These are phyloP conservation scores for Exocentrus adspersus DNA, from an alignment of 2,888 invertebrate species.

Conservation along the genomic window DNA sequence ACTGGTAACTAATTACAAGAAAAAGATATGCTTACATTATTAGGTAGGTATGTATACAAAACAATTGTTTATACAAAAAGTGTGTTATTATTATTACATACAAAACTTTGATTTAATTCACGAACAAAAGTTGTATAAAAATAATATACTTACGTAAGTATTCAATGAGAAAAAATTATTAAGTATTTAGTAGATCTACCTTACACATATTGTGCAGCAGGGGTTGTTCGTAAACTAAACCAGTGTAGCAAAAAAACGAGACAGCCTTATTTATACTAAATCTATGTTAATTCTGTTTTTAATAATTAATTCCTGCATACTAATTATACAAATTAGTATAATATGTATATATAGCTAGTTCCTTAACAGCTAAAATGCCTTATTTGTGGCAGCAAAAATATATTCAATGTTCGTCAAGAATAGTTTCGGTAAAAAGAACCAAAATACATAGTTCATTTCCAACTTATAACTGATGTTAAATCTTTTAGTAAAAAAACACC, in stretches of 20 bases:
- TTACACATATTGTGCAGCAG: slow-evolving; percentile 36
- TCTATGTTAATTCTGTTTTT: slow-evolving; percentile 27
- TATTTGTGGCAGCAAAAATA: slow-evolving; percentile 31
- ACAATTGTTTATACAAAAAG: slow-evolving; percentile 37
- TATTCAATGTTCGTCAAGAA: slow-evolving; percentile 17
- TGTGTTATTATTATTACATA: no score
- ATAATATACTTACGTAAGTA: no score
- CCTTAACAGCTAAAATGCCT: slow-evolving; percentile 30
- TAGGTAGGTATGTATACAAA: slow-evolving; percentile 30
- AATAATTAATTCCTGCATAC: slow-evolving; percentile 20
- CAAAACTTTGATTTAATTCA: slow-evolving; percentile 29
- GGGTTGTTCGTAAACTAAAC: slow-evolving; percentile 36
- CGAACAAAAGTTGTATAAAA: slow-evolving; percentile 32
- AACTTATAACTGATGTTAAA: slow-evolving; percentile 31
- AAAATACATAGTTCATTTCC: slow-evolving; percentile 12
- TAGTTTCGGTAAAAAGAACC: slow-evolving; percentile 13
- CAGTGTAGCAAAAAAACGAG: slow-evolving; percentile 43
- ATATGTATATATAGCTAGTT: slow-evolving; percentile 29
- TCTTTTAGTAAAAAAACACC: slow-evolving; percentile 37
- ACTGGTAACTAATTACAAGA: slow-evolving; percentile 45
- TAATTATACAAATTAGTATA: slow-evolving; percentile 24
- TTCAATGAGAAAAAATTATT: no score
- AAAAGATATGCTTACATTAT: no score
- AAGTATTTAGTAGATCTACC: slow-evolving; percentile 28
- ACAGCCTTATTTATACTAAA: slow-evolving; percentile 48